Base-by-base conservation (phyloP, 2,888 invertebrate genomes). In the Caenorhabditis sp. region DNA sequence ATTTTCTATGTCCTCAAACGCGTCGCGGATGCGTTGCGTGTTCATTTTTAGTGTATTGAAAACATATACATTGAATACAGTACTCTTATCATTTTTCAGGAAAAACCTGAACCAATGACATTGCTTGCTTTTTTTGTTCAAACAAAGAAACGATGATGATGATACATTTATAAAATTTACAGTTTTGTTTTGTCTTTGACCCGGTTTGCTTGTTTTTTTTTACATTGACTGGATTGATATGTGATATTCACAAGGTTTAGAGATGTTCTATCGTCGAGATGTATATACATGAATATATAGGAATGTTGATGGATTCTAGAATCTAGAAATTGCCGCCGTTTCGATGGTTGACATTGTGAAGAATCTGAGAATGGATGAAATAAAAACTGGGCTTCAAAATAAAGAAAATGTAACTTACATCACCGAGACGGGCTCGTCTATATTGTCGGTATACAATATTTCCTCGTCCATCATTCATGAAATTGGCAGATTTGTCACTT, bases 401-500 rank as follows among this genome's bases (percentile, higher is more conserved):
- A 36, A 20, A 1, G 12, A n/a, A 49, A 25, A 23, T 25, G 5
- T 3, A 49, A 64, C 77, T 77, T 70, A 80, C 77, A 70, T 80
- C 80, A n/a, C 74, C 71, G 23, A 80, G 67, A 61, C 78, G 65
- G 50, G 76, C 70, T 59, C 80, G 61, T 64, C 77, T 60, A 69
- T 70, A 80, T 63, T 80, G 78, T 2, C 80, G 63, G 73, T 78
- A 80, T 23, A 72, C 70, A 31, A 80, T 59, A 59, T 77, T 74
- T 20, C 78, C 78, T 12, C 36, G 50, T 23, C 80, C 80, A 59
- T 80, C 80, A 38, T 68, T 73, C 50, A 80, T 52, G 63, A 80
- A 80, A 60, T 80, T 80, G 57, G 76, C 74, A 2, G 77, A 76
- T 68, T 77, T 78, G 61, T 80, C 78, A 23, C 76, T 76, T 65